A percentile compares a stretch with the other conserved stretches of the same genome.
These are phyloP conservation scores for Dastarcus helophoroides DNA, from an alignment of 2,888 invertebrate genomes.

Conservation along the genomic window DNA sequence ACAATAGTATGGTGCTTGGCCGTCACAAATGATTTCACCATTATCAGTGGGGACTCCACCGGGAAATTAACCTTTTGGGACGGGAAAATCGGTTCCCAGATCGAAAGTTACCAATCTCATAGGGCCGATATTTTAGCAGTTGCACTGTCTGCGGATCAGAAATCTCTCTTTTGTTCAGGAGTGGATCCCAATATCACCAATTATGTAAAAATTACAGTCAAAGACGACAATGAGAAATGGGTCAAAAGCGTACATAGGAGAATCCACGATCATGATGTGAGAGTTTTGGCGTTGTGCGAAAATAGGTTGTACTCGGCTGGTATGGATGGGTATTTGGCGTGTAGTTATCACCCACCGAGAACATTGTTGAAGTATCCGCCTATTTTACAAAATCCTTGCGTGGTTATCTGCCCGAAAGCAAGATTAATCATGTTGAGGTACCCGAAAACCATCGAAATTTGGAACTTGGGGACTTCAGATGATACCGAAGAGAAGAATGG, in stretches of 20 bases:
- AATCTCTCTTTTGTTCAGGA: constrained; percentile 64
- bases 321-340: constrained; percentile 64
- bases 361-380: constrained; percentile 60
- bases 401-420: constrained; percentile 41
- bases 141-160: constrained; percentile 57
- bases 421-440: constrained; percentile 47
- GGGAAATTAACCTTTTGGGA: constrained; percentile 86
- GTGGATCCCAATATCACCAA: constrained; percentile 71
- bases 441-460: constrained; percentile 44
- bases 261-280: constrained; percentile 80
- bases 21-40: constrained; percentile 66
- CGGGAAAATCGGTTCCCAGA: constrained; percentile 62
- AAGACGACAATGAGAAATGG: constrained; percentile 56
- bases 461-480: constrained; percentile 47
- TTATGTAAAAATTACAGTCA: constrained; percentile 54
- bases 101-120: constrained; percentile 69
- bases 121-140: constrained; percentile 71
- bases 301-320: constrained; percentile 69
- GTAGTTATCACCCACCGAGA: constrained; percentile 59
- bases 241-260: constrained; percentile 67
- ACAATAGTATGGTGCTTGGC: constrained; percentile 84
- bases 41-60: constrained; percentile 79
- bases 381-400: constrained; percentile 50
- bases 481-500: constrained; percentile 25
- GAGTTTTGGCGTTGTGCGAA: constrained; percentile 49